Percentiles rank a stretch among this genome's conserved stretches.
phyloP scores from a whole-genome alignment of 1,140 invertebrate genomes.

The Aricia agestis region DNA sequence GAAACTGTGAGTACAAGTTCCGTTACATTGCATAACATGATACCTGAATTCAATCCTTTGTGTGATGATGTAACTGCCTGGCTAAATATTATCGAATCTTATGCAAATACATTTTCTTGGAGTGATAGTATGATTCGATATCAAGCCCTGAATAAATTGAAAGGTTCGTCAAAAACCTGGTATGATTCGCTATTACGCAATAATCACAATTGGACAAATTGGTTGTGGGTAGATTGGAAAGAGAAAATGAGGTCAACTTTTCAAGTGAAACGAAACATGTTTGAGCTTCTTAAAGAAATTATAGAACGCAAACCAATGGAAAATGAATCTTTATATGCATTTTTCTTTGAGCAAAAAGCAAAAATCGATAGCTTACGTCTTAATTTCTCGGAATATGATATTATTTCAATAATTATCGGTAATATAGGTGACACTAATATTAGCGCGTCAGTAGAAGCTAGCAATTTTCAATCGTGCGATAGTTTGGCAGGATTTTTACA shows the following conservation, averaged over 20 bases:
- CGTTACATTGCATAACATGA: too few species aligned
- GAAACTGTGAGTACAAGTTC: too few species aligned
- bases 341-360: conserved; percentile 4
- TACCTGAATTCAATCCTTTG: too few species aligned
- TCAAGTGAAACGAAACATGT: neutral
- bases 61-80: neutral
- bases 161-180: neutral
- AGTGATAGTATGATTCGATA: neutral
- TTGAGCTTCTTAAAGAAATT: neutral
- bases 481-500: too few species aligned
- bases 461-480: too few species aligned
- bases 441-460: too few species aligned
- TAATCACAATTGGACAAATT: neutral
- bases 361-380: conserved; percentile 6
- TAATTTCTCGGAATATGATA: conserved; percentile 3
- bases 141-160: neutral
- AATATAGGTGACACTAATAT: neutral
- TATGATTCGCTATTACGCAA: neutral
- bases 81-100: neutral
- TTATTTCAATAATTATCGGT: neutral
- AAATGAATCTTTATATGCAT: conserved; percentile 5
- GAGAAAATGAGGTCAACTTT: too few species aligned
- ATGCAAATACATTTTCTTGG: neutral
- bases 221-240: neutral
- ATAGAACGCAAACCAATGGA: conserved; percentile 4